Base-by-base conservation (phyloP, 2,797 vertebrate genomes). In the Microctenopoma lineatum region DNA sequence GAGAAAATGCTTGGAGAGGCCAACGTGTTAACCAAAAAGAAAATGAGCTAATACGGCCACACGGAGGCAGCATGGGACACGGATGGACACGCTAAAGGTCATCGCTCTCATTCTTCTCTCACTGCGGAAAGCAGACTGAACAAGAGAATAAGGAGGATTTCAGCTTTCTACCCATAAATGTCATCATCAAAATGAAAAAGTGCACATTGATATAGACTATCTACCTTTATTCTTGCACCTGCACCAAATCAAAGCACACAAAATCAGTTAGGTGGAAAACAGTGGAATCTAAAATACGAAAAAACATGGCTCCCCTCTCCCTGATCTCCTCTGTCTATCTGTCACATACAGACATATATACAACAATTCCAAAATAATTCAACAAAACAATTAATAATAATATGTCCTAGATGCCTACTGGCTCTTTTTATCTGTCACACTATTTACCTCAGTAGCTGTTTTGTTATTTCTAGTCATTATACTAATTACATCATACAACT, bases 51-150 rank as follows among this genome's bases (percentile, higher is more conserved):
- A 36, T 36, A 36, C 8, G 68, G 52, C 83, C 84, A 83, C 81
- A 76, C 41, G 83, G 83, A 63, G 84, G 87, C 87, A 87, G 77
- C 53, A 56, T 69, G 27, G 53, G 47, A 67, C 73, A 60, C 55
- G 25, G 16, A 39, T 48, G 52, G 13, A 56, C 59, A 54, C 12
- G 48, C 2, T 54, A 12, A 41, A 2, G 4, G 6, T 7, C 0
- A 14, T 14, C 32, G 26, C 32, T 32, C n/a, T 26, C 11, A 13
- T 6, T 14, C 27, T 25, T 21, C 18, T 29, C 13, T 42, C 12
- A 36, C 36, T 36, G 8, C 10, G 36, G 8, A 42, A 13, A 41
- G 39, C 1, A 15, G 12, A 41, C 21, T 21, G 21, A 21, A 21
- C 4, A 14, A 13, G 15, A 14, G 2, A n/a, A 44, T 5, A 16